These are phyloP conservation scores for Hirudinaria manillensis DNA, from an alignment of 2,888 invertebrate genomes.

Conservation along the genomic window DNA sequence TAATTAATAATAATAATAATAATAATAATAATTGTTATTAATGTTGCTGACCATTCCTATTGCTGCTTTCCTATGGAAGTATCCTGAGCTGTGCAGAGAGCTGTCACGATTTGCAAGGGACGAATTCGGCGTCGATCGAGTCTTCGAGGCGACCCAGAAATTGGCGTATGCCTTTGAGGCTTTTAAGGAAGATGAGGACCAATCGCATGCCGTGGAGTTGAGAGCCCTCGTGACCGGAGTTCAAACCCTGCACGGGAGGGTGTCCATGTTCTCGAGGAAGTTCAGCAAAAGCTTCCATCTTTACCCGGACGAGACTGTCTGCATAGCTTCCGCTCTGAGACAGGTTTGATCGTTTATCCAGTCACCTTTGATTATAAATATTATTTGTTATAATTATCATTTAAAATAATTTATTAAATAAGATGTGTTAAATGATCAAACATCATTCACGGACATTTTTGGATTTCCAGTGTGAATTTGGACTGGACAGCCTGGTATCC, in stretches of 20 bases:
- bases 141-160: not conserved
- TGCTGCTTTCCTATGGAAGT: no score
- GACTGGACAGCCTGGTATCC: not conserved
- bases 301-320: not conserved
- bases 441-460: no score
- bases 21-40: no score
- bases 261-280: conserved; percentile 7
- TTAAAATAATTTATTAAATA: no score
- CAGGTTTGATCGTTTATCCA: no score
- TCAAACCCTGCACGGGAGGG: not conserved
- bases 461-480: conserved; percentile 1
- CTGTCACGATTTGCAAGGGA: not conserved
- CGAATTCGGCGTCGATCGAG: not conserved
- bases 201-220: not conserved
- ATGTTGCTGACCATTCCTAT: no score
- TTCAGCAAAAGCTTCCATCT: not conserved
- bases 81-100: not conserved
- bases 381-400: no score
- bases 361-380: no score
- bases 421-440: no score
- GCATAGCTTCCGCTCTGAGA: conserved; percentile 6
- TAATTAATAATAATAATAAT: not conserved
- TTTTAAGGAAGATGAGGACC: not conserved
- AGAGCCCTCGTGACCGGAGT: not conserved
- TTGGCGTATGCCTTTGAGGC: not conserved